A percentile compares a stretch with the other conserved stretches of the same genome.
Evolutionary conservation across 2,797 vertebrate species (phyloP).

Genomic region (Rhynchonycteris naso): DNA sequence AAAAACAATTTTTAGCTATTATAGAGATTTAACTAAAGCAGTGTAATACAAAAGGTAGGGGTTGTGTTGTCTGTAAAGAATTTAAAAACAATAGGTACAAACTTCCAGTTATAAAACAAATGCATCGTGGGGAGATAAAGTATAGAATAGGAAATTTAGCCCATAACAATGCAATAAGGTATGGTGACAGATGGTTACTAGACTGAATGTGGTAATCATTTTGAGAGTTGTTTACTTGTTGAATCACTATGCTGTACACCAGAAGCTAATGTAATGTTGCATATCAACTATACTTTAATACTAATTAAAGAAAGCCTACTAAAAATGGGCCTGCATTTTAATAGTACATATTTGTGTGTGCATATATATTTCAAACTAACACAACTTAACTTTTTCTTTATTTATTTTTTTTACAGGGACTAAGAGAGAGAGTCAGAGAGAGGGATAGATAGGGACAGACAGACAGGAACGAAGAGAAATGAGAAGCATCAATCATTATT

Average conservation of each 20-base stretch:
- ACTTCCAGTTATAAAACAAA: not conserved
- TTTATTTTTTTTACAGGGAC: too few relatives aligned
- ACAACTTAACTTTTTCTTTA: not conserved
- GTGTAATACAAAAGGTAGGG: not conserved
- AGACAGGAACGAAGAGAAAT: too few relatives aligned
- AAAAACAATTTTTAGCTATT: not conserved
- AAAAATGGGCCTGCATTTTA: not conserved
- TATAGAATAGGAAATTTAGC: not conserved
- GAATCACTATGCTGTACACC: not conserved
- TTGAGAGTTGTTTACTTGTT: not conserved
- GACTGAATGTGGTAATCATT: not conserved
- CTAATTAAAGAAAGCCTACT: not conserved
- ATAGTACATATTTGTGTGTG: not conserved
- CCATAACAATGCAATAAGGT: not conserved
- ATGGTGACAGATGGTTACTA: not conserved
- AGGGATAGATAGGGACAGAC: too few relatives aligned
- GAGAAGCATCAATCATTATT: too few relatives aligned
- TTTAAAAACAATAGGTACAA: constrained; percentile 25
- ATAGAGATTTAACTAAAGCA: not conserved
- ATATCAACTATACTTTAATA: not conserved
- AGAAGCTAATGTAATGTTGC: not conserved
- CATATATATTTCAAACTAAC: not conserved
- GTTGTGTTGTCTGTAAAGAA: not conserved
- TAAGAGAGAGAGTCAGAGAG: too few relatives aligned
- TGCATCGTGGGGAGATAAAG: not conserved